phyloP scores from a whole-genome alignment of 2,113 vertebrate species.

The Miniopterus natalensis region DNA sequence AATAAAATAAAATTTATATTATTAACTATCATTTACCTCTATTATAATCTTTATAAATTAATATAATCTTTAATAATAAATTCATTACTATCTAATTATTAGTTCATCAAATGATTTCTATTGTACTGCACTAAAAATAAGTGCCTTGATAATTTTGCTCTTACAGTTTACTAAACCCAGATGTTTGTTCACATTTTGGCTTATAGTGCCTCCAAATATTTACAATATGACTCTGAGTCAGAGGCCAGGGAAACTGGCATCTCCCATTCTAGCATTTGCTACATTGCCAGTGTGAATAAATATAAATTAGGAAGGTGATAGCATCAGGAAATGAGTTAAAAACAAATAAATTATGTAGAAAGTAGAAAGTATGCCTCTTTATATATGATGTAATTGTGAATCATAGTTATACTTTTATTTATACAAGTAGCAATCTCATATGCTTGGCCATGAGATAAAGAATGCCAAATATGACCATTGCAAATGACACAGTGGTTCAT shows the following conservation, averaged over 20 bases:
- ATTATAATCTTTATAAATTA: not conserved
- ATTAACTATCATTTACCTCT: not conserved
- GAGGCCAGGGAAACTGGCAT: not conserved
- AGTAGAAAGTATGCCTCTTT: not conserved
- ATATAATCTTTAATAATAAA: not conserved
- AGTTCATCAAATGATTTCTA: constrained; percentile 13
- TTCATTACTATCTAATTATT: not conserved
- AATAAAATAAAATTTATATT: not conserved
- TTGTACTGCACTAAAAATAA: not conserved
- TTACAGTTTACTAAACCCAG: not conserved
- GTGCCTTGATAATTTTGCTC: not conserved
- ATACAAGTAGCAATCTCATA: constrained; percentile 55
- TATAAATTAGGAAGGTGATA: not conserved
- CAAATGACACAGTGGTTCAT: constrained; percentile 49
- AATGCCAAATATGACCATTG: constrained; percentile 11
- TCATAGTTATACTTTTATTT: constrained; percentile 33
- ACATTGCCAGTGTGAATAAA: constrained; percentile 5
- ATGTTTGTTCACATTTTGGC: not conserved
- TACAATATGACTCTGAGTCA: not conserved
- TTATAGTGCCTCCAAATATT: not conserved
- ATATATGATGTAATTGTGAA: constrained; percentile 50
- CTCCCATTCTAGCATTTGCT: not conserved
- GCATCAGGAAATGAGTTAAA: constrained; percentile 23
- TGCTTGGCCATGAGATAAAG: constrained; percentile 33
- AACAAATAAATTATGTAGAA: constrained; percentile 53